Evolutionary conservation across 2,888 invertebrate species (phyloP).

Genomic region (Zygogramma bicolorata): DNA sequence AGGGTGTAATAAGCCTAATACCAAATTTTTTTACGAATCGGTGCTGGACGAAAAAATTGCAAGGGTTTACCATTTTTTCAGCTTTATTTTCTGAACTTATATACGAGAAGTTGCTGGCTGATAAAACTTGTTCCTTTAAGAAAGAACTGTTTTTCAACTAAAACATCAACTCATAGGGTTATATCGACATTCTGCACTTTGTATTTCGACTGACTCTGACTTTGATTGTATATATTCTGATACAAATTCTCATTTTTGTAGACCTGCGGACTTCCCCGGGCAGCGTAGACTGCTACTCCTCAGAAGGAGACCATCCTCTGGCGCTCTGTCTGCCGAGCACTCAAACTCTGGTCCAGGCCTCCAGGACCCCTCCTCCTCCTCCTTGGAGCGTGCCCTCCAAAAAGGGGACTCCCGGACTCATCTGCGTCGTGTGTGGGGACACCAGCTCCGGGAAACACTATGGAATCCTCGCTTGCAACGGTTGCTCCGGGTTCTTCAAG

Average conservation of each 20-base stretch:
- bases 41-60: too few species aligned
- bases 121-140: too few species aligned
- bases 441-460: constrained; percentile 98
- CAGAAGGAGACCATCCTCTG: constrained; percentile 70
- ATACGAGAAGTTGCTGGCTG: too few species aligned
- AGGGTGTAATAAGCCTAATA: too few species aligned
- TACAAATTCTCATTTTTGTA: constrained; percentile 47
- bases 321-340: constrained; percentile 72
- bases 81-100: too few species aligned
- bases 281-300: constrained; percentile 63
- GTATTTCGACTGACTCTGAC: too few species aligned
- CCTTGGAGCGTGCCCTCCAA: constrained; percentile 68
- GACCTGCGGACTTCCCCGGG: constrained; percentile 63
- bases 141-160: too few species aligned
- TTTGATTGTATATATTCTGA: not conserved
- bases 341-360: constrained; percentile 75
- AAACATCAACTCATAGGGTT: too few species aligned
- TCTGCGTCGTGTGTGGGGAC: constrained; percentile 97
- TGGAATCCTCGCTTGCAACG: constrained; percentile 98
- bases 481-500: constrained; percentile 99
- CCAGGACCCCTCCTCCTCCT: constrained; percentile 74
- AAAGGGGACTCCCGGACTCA: constrained; percentile 79
- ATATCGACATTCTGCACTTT: too few species aligned
- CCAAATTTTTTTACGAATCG: too few species aligned
- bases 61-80: too few species aligned